phyloP scores from a whole-genome alignment of 2,888 invertebrate genomes.

The Clistopyga incitator region DNA sequence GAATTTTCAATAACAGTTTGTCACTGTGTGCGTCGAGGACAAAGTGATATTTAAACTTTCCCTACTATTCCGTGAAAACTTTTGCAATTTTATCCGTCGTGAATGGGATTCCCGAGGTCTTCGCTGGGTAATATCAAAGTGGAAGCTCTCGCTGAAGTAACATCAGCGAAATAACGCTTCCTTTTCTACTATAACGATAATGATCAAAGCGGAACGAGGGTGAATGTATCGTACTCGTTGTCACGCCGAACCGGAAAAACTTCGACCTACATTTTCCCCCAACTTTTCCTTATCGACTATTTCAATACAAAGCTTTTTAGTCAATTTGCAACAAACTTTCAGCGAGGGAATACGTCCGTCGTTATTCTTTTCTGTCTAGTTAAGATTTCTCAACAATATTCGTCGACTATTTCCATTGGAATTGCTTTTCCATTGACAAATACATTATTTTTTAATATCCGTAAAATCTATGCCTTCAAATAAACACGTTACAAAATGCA shows the following conservation, averaged over 20 bases:
- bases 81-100: constrained; percentile 41
- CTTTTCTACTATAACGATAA: constrained; percentile 19
- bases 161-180: constrained; percentile 4
- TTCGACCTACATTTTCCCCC: constrained; percentile 4
- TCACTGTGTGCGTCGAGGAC: constrained; percentile 1
- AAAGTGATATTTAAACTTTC: constrained; percentile 58
- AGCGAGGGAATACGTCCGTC: neutral
- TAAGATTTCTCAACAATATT: neutral
- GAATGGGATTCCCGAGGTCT: neutral
- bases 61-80: constrained; percentile 29
- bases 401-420: neutral
- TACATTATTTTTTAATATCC: neutral
- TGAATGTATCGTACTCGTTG: constrained; percentile 26
- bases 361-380: neutral
- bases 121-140: neutral
- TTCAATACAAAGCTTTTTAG: neutral
- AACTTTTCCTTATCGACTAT: neutral
- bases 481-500: neutral
- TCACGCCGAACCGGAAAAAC: constrained; percentile 16
- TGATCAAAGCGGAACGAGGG: neutral
- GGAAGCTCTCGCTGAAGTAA: constrained; percentile 7
- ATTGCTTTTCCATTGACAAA: neutral
- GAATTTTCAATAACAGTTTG: constrained; percentile 16
- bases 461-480: neutral
- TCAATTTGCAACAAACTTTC: neutral